Conservation (phyloP, 2,797 vertebrate genomes). For the Malurus leucopterus region DNA sequence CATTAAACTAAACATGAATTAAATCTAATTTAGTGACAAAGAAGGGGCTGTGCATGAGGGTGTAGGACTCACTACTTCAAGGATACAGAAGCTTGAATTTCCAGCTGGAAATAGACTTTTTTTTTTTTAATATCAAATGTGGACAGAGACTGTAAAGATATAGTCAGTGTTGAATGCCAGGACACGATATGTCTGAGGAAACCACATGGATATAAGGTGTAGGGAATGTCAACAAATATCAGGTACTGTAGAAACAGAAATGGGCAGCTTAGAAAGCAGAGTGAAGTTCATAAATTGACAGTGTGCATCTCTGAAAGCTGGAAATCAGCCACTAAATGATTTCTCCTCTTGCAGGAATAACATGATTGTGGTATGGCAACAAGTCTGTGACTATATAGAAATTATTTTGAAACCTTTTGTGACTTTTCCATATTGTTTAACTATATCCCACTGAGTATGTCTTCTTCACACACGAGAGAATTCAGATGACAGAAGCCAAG, state of each 20-base stretch:
- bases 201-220: neutral
- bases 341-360: neutral
- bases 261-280: neutral
- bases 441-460: neutral
- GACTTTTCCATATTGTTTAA: neutral
- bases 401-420: neutral
- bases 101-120: neutral
- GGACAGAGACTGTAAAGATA: neutral
- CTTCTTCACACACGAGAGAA: neutral
- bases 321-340: neutral
- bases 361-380: neutral
- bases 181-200: neutral
- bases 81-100: neutral
- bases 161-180: accelerated
- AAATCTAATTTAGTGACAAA: slow-evolving; percentile 32
- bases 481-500: neutral
- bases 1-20: neutral
- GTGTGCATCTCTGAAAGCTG: neutral
- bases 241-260: neutral
- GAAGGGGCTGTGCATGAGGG: slow-evolving; percentile 13
- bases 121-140: neutral
- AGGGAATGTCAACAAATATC: neutral
- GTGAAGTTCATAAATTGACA: neutral
- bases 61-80: neutral
- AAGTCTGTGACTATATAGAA: neutral